Base-by-base conservation (phyloP, 2,888 invertebrate genomes). In the Pseudeuparius sepicola region DNA sequence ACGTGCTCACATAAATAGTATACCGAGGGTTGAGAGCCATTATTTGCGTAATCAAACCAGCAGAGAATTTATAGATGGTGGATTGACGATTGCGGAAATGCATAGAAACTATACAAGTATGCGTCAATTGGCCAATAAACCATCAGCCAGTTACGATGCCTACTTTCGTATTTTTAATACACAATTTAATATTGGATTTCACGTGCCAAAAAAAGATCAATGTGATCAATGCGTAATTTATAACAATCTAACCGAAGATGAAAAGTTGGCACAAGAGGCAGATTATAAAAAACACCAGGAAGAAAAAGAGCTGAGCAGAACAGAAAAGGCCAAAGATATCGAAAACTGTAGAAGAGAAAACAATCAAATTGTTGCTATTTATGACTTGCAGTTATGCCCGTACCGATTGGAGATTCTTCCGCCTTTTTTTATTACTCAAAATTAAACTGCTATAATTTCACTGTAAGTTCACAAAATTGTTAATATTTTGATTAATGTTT, bases 131-230 rank as follows among this genome's bases (percentile, higher is more conserved):
- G 5, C 10, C 10, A 24, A 24, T 24, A 6, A 11, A 24, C 9
- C 14, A 13, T 13, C 5, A 14, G 13, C 28, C 4, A 13, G 14
- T 11, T 13, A 13, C n/a, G n/a, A n/a, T n/a, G n/a, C n/a, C n/a
- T n/a, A n/a, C n/a, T n/a, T n/a, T n/a, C n/a, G n/a, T n/a, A 29
- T 35, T 3, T 35, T 28, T 18, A 35, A 29, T 12, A 13, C 29
- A 4, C 14, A 35, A 13, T 35, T 29, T 28, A 28, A 29, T 35
- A 3, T 35, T 12, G 5, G 14, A 14, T 35, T 35, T 14, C 14
- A 16, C 15, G 3, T 17, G n/a, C 35, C 29, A 3, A 35, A 35
- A 13, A 35, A 35, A 11, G 35, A 35, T 13, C 29, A 29, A 10
- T 35, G 35, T 12, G 35, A 32, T 3, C 2, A 3, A 24, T 24